phyloP scores from a whole-genome alignment of 2,113 vertebrate species.

The Oryctolagus cuniculus region DNA sequence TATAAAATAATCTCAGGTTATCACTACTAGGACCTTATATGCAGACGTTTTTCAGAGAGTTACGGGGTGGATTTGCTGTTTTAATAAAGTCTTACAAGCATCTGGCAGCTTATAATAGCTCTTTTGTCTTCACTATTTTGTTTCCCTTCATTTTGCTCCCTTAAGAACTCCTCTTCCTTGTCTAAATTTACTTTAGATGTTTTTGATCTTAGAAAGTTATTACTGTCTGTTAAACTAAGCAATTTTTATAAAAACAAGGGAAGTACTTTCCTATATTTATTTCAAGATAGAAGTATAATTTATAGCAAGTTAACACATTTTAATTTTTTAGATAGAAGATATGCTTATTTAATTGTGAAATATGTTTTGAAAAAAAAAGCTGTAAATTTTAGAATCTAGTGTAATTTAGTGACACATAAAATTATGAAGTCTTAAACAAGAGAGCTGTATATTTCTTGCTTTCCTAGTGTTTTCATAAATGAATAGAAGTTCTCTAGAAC shows the following conservation, averaged over 20 bases:
- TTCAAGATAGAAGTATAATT: neutral
- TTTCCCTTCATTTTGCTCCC: neutral
- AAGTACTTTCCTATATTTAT: neutral
- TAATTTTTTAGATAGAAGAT: slow-evolving; percentile 24
- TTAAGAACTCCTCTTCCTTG: neutral
- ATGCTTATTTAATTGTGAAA: neutral
- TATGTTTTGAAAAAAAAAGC: neutral
- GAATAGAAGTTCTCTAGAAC: neutral
- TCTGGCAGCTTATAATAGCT: neutral
- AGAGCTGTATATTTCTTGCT: neutral
- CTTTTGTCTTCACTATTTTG: neutral
- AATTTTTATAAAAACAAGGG: slow-evolving; percentile 5
- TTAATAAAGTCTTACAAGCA: slow-evolving; percentile 37
- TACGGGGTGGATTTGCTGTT: neutral
- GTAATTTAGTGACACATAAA: neutral
- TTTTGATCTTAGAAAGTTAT: slow-evolving; percentile 18
- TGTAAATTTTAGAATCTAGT: neutral
- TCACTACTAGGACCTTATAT: neutral
- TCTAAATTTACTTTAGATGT: neutral
- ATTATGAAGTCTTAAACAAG: neutral
- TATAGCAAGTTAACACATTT: neutral
- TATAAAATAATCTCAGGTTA: neutral
- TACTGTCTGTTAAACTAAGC: neutral
- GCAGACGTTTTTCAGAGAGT: neutral
- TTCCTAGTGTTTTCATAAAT: neutral